A percentile compares a stretch with the other conserved stretches of the same genome.
Conservation (phyloP, 1,140 invertebrate species). For the Ganaspis sp. region DNA sequence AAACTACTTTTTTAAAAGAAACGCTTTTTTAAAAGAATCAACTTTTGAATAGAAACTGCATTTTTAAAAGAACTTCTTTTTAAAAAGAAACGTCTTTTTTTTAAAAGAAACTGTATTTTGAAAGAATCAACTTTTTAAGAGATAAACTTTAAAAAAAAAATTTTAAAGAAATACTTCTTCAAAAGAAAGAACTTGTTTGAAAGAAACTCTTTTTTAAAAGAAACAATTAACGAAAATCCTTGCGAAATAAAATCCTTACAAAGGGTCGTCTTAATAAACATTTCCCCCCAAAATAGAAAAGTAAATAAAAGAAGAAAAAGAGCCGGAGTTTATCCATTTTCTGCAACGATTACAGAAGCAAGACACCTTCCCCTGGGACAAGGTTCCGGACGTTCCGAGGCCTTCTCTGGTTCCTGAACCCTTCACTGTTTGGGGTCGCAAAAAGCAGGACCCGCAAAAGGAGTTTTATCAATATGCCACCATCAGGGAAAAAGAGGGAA, state of each 20-base stretch:
- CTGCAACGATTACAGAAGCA: slow-evolving; percentile 81
- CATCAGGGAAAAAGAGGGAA: slow-evolving; percentile 67
- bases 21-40: no score
- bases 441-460: slow-evolving; percentile 71
- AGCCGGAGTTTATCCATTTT: slow-evolving; percentile 46
- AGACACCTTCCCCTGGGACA: slow-evolving; percentile 86
- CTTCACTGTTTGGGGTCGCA: slow-evolving; percentile 86
- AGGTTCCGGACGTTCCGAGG: slow-evolving; percentile 88
- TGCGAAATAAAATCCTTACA: neutral
- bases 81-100: no score
- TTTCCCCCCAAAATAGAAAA: neutral
- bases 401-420: slow-evolving; percentile 88
- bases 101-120: no score
- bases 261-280: neutral
- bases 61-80: no score
- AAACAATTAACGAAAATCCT: no score
- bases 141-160: no score
- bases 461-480: slow-evolving; percentile 73
- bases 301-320: slow-evolving; percentile 30
- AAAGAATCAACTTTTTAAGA: no score
- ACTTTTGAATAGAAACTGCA: no score
- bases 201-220: no score
- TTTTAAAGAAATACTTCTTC: no score
- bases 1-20: no score
- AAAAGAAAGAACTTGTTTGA: no score